A percentile compares a stretch with the other conserved stretches of the same genome.
phyloP scores from a whole-genome alignment of 2,113 vertebrate species.

The Gallinago jamesoni region DNA sequence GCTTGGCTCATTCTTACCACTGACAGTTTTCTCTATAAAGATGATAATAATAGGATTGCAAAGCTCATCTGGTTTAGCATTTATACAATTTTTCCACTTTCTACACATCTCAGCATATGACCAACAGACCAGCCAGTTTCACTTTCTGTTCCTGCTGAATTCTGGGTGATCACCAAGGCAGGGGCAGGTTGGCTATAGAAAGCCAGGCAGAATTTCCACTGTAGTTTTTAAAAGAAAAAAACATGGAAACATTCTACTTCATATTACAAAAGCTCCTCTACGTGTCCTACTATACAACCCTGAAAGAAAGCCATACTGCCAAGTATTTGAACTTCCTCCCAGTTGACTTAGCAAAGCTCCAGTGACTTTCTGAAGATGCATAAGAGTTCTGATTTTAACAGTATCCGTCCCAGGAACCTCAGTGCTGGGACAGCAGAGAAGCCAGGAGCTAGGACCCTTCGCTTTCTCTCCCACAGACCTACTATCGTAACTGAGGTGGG shows the following conservation, averaged over 20 bases:
- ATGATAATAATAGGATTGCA: background rate
- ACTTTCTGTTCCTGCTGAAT: slow-evolving; percentile 34
- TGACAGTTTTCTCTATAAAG: background rate
- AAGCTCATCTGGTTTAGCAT: background rate
- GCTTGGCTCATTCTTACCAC: background rate
- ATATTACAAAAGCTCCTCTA: background rate
- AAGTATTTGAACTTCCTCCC: background rate
- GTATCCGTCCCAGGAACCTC: background rate
- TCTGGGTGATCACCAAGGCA: background rate
- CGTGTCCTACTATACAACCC: background rate
- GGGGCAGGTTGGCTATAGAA: background rate
- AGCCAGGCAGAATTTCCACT: background rate
- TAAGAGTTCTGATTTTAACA: background rate
- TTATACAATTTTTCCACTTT: background rate
- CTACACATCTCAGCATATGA: background rate
- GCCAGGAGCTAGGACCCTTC: background rate
- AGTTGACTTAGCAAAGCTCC: background rate
- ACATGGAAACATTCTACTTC: background rate
- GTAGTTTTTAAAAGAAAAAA: background rate
- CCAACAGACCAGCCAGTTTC: slow-evolving; percentile 14
- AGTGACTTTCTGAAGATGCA: background rate
- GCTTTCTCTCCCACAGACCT: background rate
- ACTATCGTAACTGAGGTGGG: background rate
- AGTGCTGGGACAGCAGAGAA: background rate
- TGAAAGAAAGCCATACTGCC: background rate